Conservation (phyloP, 2,888 invertebrate genomes). For the Mechanitis mazaeus region DNA sequence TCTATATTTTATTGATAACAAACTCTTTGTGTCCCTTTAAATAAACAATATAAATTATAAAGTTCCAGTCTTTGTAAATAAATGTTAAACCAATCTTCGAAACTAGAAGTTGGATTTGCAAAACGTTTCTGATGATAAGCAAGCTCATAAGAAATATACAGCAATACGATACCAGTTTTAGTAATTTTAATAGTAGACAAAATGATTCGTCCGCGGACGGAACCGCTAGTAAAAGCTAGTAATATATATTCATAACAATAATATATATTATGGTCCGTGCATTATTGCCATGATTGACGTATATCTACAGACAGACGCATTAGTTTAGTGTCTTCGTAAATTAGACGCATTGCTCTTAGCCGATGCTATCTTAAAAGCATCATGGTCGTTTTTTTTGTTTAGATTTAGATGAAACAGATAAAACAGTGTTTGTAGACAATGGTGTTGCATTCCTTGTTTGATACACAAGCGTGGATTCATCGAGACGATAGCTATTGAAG, state of each 20-base stretch:
- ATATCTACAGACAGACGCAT: constrained; percentile 7
- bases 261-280: constrained; percentile 1
- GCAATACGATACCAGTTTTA: no score
- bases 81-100: no score
- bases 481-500: background rate
- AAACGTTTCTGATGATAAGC: no score
- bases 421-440: constrained; percentile 9
- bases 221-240: background rate
- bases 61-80: no score
- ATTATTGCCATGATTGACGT: constrained; percentile 9
- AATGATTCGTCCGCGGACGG: no score
- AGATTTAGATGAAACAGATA: constrained; percentile 13
- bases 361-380: constrained; percentile 29
- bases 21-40: no score
- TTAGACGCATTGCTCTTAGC: constrained; percentile 20
- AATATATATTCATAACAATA: constrained; percentile 1
- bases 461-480: background rate
- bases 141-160: no score
- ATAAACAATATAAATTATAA: no score
- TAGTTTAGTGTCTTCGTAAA: constrained; percentile 9
- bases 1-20: no score
- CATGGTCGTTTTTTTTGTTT: constrained; percentile 15
- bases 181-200: no score
- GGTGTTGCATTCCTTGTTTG: constrained; percentile 2
- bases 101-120: no score